Conservation (phyloP, 2,797 vertebrate species). For the Champsocephalus esox region DNA sequence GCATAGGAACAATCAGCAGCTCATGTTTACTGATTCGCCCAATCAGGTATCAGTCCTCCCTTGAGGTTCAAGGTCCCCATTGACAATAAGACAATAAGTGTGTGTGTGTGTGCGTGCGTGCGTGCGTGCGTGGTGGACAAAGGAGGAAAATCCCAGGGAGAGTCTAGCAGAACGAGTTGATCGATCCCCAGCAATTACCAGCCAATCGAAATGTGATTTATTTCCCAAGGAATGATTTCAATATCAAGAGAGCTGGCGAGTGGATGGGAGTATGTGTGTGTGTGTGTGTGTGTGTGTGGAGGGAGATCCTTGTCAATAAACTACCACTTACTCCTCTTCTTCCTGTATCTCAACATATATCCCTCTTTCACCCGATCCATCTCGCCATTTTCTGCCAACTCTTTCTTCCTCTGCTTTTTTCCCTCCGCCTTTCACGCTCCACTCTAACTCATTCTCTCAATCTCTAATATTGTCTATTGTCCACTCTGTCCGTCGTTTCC, state of each 20-base stretch:
- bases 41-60: slow-evolving; percentile 78
- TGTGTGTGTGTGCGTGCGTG: slow-evolving; percentile 23
- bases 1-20: slow-evolving; percentile 79
- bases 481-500: too few species aligned
- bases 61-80: slow-evolving; percentile 65
- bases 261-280: slow-evolving; percentile 13
- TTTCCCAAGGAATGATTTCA: slow-evolving; percentile 98
- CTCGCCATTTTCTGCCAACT: slow-evolving; percentile 9
- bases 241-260: slow-evolving; percentile 87
- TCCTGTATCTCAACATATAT: slow-evolving; percentile 47
- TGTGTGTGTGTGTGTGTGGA: slow-evolving; percentile 4
- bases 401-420: slow-evolving; percentile 1
- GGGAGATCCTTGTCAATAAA: slow-evolving; percentile 94
- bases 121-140: slow-evolving; percentile 52
- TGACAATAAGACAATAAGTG: slow-evolving; percentile 11
- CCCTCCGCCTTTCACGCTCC: background rate
- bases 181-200: slow-evolving; percentile 99
- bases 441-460: background rate
- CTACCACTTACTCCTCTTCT: slow-evolving; percentile 75
- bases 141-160: slow-evolving; percentile 85
- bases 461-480: too few species aligned
- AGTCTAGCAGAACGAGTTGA: slow-evolving; percentile 85
- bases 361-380: slow-evolving; percentile 43
- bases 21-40: slow-evolving; percentile 84
- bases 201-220: slow-evolving; percentile 99